Evolutionary conservation across 2,888 invertebrate genomes (phyloP).

Genomic region (Eristalis tenax): DNA sequence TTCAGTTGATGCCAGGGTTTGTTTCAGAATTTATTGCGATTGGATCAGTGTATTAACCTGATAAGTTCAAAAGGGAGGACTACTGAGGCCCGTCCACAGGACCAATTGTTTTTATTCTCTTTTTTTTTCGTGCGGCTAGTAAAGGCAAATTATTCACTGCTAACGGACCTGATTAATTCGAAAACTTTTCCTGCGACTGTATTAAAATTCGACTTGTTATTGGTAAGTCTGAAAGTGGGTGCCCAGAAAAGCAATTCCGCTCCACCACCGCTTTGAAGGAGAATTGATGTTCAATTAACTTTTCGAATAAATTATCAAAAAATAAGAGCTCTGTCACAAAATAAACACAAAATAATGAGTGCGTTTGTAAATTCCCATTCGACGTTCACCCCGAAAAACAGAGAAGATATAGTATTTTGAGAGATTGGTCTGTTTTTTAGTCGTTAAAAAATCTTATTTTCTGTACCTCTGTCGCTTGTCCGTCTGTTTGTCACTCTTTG

Average conservation of each 20-base stretch:
- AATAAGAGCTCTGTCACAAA: background rate
- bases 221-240: slow-evolving; percentile 17
- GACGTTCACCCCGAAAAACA: no score
- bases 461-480: no score
- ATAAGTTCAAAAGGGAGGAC: slow-evolving; percentile 28
- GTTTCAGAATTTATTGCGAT: slow-evolving; percentile 37
- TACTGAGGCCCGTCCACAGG: background rate
- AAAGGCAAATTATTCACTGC: slow-evolving; percentile 55
- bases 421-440: no score
- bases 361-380: background rate
- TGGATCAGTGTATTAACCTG: slow-evolving; percentile 46
- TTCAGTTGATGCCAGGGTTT: background rate
- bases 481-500: no score
- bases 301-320: slow-evolving; percentile 54
- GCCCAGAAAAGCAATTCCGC: slow-evolving; percentile 36
- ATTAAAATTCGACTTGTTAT: slow-evolving; percentile 49
- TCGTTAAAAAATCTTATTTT: no score
- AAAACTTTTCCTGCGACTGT: slow-evolving; percentile 51
- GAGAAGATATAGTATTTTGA: no score
- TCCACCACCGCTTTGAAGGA: slow-evolving; percentile 52
- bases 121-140: slow-evolving; percentile 31
- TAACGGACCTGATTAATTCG: slow-evolving; percentile 54
- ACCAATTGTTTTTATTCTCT: background rate
- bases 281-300: slow-evolving; percentile 59
- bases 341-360: background rate